phyloP scores from a whole-genome alignment of 2,888 invertebrate species.

The Chouioia cunea region DNA sequence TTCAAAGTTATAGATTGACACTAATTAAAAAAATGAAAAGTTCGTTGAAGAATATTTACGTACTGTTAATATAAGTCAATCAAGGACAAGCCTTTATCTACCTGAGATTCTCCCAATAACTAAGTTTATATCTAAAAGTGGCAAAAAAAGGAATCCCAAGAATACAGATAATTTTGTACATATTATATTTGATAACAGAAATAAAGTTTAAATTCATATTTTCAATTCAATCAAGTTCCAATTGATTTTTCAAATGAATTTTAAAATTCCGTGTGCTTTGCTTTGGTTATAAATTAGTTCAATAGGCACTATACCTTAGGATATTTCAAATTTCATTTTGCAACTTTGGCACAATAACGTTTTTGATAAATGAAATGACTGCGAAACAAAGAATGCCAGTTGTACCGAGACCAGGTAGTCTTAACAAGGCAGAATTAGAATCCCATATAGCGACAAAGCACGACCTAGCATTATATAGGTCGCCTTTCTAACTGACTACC shows the following conservation, averaged over 20 bases:
- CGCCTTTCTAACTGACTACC: slow-evolving; percentile 69
- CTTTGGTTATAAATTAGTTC: slow-evolving; percentile 23
- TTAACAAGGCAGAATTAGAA: slow-evolving; percentile 61
- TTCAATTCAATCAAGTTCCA: slow-evolving; percentile 18
- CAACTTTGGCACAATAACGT: slow-evolving; percentile 21
- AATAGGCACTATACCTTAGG: slow-evolving; percentile 20
- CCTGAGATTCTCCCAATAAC: slow-evolving; percentile 40
- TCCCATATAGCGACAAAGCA: slow-evolving; percentile 67
- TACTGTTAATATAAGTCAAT: slow-evolving; percentile 32
- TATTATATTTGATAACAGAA: slow-evolving; percentile 7
- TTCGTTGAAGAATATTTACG: slow-evolving; percentile 10
- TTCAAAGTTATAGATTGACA: slow-evolving; percentile 30
- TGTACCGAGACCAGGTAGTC: slow-evolving; percentile 54
- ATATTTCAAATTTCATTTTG: slow-evolving; percentile 21
- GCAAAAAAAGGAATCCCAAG: background rate
- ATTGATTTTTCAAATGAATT: slow-evolving; percentile 17
- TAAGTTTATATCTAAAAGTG: slow-evolving; percentile 3
- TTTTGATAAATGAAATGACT: slow-evolving; percentile 38
- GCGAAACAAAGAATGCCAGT: slow-evolving; percentile 37
- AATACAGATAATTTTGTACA: no score
- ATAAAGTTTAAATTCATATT: slow-evolving; percentile 11
- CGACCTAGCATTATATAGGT: slow-evolving; percentile 68
- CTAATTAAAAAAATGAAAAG: slow-evolving; percentile 21
- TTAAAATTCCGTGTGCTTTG: slow-evolving; percentile 28
- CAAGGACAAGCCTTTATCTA: slow-evolving; percentile 45